Percentiles rank a stretch among this genome's conserved stretches.
Conservation (phyloP, 2,888 invertebrate genomes). For the Synanthedon myopaeformis region DNA sequence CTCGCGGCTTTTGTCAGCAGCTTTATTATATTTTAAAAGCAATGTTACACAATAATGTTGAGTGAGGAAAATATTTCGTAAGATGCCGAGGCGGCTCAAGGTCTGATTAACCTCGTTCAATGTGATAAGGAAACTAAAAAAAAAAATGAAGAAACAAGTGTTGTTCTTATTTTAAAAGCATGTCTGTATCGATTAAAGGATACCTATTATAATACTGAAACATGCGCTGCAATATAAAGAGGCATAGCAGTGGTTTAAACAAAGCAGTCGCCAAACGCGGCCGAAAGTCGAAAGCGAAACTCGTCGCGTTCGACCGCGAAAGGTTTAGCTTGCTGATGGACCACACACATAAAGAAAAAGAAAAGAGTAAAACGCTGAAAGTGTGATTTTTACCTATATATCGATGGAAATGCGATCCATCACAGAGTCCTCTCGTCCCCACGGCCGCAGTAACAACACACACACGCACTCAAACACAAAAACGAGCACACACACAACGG, state of each 20-base stretch:
- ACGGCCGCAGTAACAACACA: slow-evolving; percentile 31
- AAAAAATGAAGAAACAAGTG: slow-evolving; percentile 25
- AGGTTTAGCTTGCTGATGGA: slow-evolving; percentile 26
- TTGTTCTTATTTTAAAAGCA: slow-evolving; percentile 17
- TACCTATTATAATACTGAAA: slow-evolving; percentile 26
- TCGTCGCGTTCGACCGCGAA: slow-evolving; percentile 16
- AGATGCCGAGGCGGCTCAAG: slow-evolving; percentile 35
- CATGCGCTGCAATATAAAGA: slow-evolving; percentile 30
- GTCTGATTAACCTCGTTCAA: slow-evolving; percentile 33
- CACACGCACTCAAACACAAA: slow-evolving; percentile 13
- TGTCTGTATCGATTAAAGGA: slow-evolving; percentile 41
- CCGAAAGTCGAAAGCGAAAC: slow-evolving; percentile 15
- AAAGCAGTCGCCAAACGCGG: slow-evolving; percentile 29
- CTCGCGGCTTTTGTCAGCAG: no score
- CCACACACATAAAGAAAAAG: slow-evolving; percentile 7
- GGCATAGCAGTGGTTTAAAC: slow-evolving; percentile 29
- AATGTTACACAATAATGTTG: slow-evolving; percentile 22
- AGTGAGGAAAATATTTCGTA: slow-evolving; percentile 38
- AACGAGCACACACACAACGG: slow-evolving; percentile 41
- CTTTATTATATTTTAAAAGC: slow-evolving; percentile 4
- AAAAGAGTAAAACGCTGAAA: background rate
- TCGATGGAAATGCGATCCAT: slow-evolving; percentile 68
- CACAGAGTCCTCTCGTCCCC: slow-evolving; percentile 58
- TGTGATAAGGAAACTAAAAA: slow-evolving; percentile 32
- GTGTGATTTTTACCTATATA: slow-evolving; percentile 62